Evolutionary conservation across 2,888 invertebrate species (phyloP).

Genomic region (Ornithoptera alexandrae): DNA sequence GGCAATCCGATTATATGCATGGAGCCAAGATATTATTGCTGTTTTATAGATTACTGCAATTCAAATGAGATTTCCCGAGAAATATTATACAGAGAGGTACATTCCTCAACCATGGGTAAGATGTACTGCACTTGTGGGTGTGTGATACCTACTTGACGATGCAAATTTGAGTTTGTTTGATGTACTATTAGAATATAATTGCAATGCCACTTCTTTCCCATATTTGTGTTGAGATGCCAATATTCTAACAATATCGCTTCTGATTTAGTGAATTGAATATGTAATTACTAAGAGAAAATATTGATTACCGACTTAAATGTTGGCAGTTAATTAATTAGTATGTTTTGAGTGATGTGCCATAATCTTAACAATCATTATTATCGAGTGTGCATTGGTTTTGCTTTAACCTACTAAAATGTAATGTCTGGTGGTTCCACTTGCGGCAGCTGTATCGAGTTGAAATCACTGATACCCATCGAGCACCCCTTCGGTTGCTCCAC

Average conservation of each 20-base stretch:
- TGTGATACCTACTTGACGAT: conserved; percentile 62
- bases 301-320: conserved; percentile 43
- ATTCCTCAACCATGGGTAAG: conserved; percentile 65
- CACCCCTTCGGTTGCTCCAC: conserved; percentile 91
- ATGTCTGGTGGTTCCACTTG: conserved; percentile 77
- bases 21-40: conserved; percentile 66
- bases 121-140: conserved; percentile 59
- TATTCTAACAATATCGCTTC: conserved; percentile 74
- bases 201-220: conserved; percentile 64
- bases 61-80: conserved; percentile 60
- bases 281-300: conserved; percentile 68
- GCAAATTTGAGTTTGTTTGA: conserved; percentile 73
- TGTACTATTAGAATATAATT: conserved; percentile 71
- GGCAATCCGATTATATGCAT: conserved; percentile 64
- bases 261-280: conserved; percentile 73
- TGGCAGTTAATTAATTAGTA: conserved; percentile 50
- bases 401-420: conserved; percentile 81
- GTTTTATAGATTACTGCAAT: conserved; percentile 72
- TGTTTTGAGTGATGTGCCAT: conserved; percentile 74
- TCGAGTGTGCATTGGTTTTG: conserved; percentile 78
- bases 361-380: conserved; percentile 69
- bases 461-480: conserved; percentile 87
- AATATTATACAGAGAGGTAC: conserved; percentile 56
- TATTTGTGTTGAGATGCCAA: conserved; percentile 77
- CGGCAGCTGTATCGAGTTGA: conserved; percentile 88